phyloP scores from a whole-genome alignment of 23 tunicate genomes.

The Halocynthia aurantium region DNA sequence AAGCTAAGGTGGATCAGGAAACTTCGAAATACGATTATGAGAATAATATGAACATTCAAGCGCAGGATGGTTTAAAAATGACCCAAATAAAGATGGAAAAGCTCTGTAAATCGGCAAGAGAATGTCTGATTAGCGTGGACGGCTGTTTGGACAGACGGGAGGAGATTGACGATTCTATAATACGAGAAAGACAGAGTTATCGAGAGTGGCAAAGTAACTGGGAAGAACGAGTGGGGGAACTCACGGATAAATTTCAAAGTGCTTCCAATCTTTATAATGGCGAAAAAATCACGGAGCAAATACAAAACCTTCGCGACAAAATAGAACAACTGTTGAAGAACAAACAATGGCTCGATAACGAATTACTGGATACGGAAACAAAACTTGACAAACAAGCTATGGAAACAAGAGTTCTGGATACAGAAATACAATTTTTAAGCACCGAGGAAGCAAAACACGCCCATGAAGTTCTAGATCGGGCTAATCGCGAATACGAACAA shows the following conservation, averaged over 20 bases:
- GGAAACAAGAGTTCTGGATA: background rate
- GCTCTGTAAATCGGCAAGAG: background rate
- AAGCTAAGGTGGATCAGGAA: constrained; percentile 2
- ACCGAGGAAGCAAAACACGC: too few species aligned
- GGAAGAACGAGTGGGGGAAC: background rate
- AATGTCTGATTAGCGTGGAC: background rate
- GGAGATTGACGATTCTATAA: background rate
- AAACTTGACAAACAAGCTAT: background rate
- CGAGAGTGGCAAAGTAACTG: background rate
- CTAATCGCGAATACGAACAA: too few species aligned
- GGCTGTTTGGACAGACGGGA: background rate
- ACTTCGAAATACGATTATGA: background rate
- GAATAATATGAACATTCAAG: background rate
- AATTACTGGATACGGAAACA: background rate
- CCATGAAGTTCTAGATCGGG: too few species aligned
- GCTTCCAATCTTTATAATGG: background rate
- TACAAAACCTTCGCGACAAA: background rate
- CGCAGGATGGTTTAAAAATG: background rate
- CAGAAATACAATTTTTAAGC: background rate
- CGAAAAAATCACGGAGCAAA: background rate
- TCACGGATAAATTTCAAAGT: background rate
- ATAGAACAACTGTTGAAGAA: too few species aligned
- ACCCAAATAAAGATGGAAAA: background rate
- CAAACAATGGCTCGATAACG: too few species aligned
- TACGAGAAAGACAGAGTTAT: background rate